A percentile compares a stretch with the other conserved stretches of the same genome.
Conservation (phyloP, 1,140 invertebrate species). For the Lysiphlebus fabarum region DNA sequence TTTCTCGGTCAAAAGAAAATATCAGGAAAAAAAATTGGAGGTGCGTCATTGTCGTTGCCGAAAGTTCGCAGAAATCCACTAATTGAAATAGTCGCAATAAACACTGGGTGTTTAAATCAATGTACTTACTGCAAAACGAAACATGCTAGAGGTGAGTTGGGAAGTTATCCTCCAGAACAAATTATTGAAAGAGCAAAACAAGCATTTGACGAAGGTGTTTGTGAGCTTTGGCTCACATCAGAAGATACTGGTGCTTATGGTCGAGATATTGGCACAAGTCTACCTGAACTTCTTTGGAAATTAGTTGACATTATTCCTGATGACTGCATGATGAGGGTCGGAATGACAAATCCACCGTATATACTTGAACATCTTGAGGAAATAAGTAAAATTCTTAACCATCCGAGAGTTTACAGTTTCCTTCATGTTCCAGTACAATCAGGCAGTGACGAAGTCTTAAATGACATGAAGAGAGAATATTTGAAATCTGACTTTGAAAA, state of each 20-base stretch:
- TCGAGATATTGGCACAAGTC: constrained; percentile 82
- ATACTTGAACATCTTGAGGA: constrained; percentile 92
- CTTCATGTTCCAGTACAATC: constrained; percentile 97
- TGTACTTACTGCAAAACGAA: constrained; percentile 99
- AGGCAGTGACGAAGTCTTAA: constrained; percentile 88
- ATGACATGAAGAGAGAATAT: constrained; percentile 97
- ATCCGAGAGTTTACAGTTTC: constrained; percentile 91
- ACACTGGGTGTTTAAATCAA: constrained; percentile 96
- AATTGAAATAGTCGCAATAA: constrained; percentile 97
- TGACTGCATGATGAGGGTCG: constrained; percentile 82
- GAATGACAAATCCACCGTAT: constrained; percentile 99
- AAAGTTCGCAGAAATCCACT: constrained; percentile 94
- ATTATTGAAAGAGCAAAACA: constrained; percentile 76
- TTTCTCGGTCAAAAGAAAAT: constrained; percentile 80
- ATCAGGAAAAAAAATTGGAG: constrained; percentile 79
- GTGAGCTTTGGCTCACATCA: constrained; percentile 97
- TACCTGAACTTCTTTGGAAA: constrained; percentile 83
- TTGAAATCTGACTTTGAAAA: constrained; percentile 81
- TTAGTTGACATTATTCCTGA: constrained; percentile 89
- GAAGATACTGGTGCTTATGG: constrained; percentile 98
- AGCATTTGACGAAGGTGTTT: constrained; percentile 89
- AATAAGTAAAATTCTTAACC: constrained; percentile 83
- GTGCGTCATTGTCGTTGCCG: constrained; percentile 80
- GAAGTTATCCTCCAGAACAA: constrained; percentile 86
- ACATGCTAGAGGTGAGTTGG: constrained; percentile 91